These are phyloP conservation scores for Pammene fasciana DNA, from an alignment of 2,888 invertebrate genomes.

Conservation along the genomic window DNA sequence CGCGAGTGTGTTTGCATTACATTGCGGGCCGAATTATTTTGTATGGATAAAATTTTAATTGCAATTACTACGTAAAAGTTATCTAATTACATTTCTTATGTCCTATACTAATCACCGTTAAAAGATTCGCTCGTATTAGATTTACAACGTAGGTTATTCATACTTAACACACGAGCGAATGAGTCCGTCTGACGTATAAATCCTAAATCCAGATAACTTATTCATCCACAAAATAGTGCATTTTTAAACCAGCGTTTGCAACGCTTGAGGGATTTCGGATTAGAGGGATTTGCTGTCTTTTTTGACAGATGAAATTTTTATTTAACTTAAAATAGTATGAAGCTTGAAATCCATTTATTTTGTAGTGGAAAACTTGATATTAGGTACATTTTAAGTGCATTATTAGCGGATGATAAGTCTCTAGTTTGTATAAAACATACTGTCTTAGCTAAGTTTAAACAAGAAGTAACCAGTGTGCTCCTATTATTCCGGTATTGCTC, in stretches of 20 bases:
- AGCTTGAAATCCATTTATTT: neutral
- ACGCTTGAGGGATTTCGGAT: slow-evolving; percentile 1
- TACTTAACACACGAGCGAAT: neutral
- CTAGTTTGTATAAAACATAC: no score
- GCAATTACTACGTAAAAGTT: no score
- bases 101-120: no score
- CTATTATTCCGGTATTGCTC: no score
- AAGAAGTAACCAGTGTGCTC: no score
- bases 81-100: no score
- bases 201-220: neutral
- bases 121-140: no score
- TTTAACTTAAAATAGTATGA: slow-evolving; percentile 4
- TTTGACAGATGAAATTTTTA: neutral
- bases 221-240: slow-evolving; percentile 10
- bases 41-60: no score
- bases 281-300: neutral
- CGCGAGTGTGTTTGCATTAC: no score
- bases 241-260: neutral
- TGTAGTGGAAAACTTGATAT: neutral
- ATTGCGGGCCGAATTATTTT: no score
- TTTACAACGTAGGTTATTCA: neutral
- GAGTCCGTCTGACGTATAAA: slow-evolving; percentile 11
- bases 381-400: neutral
- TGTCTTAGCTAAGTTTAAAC: no score
- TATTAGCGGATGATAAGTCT: no score